A percentile compares a stretch with the other conserved stretches of the same genome.
Evolutionary conservation across 2,888 invertebrate species (phyloP).

Genomic region (Eupithecia subumbrata): DNA sequence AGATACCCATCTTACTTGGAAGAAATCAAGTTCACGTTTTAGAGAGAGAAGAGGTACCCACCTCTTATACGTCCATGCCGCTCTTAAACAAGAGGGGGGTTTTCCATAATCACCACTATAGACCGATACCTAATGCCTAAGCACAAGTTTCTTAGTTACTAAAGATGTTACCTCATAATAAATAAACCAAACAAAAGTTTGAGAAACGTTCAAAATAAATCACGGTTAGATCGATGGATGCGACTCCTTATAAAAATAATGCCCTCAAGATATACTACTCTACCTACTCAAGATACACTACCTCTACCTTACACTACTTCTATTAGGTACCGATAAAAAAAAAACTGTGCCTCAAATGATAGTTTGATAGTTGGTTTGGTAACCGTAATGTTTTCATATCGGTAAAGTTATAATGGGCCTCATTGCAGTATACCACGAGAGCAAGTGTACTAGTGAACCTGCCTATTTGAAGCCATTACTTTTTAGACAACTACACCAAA

Average conservation of each 20-base stretch:
- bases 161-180: no score
- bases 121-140: no score
- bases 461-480: slow-evolving; percentile 34
- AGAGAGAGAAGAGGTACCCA: no score
- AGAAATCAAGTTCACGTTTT: no score
- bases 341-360: slow-evolving; percentile 22
- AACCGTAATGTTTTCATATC: slow-evolving; percentile 31
- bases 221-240: no score
- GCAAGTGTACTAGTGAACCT: slow-evolving; percentile 37
- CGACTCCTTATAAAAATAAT: neutral
- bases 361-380: no score
- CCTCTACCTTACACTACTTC: neutral
- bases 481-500: slow-evolving; percentile 9
- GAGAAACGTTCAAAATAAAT: neutral
- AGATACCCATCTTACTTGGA: no score
- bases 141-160: no score
- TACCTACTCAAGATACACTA: no score
- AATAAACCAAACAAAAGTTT: neutral
- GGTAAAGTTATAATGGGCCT: slow-evolving; percentile 37
- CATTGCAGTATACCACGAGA: slow-evolving; percentile 38
- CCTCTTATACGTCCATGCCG: no score
- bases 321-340: slow-evolving; percentile 5
- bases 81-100: no score
- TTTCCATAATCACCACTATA: no score
- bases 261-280: neutral